Evolutionary conservation across 2,113 vertebrate species (phyloP).

Genomic region (Ammodramus savannarum): DNA sequence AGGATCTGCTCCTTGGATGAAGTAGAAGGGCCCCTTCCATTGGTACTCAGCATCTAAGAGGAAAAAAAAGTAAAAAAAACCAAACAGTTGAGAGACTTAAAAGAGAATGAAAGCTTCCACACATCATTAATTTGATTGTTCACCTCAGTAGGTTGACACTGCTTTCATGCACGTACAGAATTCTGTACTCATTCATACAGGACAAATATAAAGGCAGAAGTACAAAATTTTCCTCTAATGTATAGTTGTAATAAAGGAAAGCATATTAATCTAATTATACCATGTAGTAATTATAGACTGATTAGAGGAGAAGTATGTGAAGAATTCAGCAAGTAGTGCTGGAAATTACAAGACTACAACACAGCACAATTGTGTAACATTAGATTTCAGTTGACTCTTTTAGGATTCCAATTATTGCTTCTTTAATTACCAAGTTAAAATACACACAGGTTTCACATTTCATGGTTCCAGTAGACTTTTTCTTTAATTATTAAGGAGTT

Average conservation of each 20-base stretch:
- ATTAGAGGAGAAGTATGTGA: neutral
- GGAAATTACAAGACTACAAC: neutral
- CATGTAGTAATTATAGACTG: conserved; percentile 35
- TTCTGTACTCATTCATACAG: neutral
- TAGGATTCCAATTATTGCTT: conserved; percentile 7
- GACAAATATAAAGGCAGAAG: conserved; percentile 11
- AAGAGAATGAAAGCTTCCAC: neutral
- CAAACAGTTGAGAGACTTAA: neutral
- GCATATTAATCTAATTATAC: conserved; percentile 58
- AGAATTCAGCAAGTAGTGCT: neutral
- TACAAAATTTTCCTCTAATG: conserved; percentile 31
- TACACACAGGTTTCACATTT: neutral
- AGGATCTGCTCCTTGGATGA: conserved; percentile 92
- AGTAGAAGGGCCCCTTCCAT: conserved; percentile 91
- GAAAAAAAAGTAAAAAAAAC: neutral
- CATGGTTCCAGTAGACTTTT: neutral
- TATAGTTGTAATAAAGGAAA: conserved; percentile 21
- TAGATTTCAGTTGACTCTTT: neutral
- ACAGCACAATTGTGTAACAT: neutral
- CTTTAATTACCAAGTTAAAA: conserved; percentile 56
- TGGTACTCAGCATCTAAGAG: conserved; percentile 78
- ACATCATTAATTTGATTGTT: neutral
- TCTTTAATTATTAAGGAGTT: conserved; percentile 48
- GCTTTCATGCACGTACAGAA: conserved; percentile 13
- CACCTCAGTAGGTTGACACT: neutral